These are phyloP conservation scores for Sminthopsis crassicaudata DNA, from an alignment of 2,113 vertebrate species.

Conservation along the genomic window DNA sequence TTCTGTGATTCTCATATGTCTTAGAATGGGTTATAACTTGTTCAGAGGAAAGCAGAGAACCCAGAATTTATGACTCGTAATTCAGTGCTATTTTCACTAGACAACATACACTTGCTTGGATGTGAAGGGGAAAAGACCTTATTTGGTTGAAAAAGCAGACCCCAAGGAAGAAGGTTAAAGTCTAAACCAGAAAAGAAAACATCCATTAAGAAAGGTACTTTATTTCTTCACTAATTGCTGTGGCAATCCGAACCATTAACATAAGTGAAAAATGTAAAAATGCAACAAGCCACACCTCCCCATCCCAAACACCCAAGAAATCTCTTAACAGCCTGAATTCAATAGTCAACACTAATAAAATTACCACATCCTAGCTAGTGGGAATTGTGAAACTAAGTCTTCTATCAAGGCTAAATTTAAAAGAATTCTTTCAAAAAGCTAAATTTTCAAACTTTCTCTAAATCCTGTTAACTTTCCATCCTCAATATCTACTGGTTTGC, in stretches of 20 bases:
- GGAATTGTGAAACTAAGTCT: constrained; percentile 27
- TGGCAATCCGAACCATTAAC: constrained; percentile 72
- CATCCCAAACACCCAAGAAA: neutral
- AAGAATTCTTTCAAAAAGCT: constrained; percentile 14
- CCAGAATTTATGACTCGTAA: neutral
- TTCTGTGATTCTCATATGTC: neutral
- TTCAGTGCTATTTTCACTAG: neutral
- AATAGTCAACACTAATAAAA: neutral
- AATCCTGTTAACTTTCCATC: constrained; percentile 6
- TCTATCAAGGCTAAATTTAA: constrained; percentile 2
- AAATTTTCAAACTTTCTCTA: constrained; percentile 19
- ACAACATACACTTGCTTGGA: neutral
- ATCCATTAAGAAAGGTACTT: constrained; percentile 70
- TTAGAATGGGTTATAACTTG: neutral
- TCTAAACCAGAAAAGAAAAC: constrained; percentile 60
- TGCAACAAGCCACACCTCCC: neutral
- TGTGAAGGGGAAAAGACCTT: neutral
- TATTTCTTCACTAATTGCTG: constrained; percentile 66
- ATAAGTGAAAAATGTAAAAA: constrained; percentile 58
- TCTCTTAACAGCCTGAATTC: neutral
- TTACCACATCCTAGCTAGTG: neutral
- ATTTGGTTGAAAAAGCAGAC: constrained; percentile 39
- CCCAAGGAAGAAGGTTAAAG: constrained; percentile 52
- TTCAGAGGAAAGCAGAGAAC: neutral
- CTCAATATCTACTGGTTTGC: neutral